These are phyloP conservation scores for Drosophila longiperda DNA, from an alignment of 2,888 invertebrate genomes.

Conservation along the genomic window DNA sequence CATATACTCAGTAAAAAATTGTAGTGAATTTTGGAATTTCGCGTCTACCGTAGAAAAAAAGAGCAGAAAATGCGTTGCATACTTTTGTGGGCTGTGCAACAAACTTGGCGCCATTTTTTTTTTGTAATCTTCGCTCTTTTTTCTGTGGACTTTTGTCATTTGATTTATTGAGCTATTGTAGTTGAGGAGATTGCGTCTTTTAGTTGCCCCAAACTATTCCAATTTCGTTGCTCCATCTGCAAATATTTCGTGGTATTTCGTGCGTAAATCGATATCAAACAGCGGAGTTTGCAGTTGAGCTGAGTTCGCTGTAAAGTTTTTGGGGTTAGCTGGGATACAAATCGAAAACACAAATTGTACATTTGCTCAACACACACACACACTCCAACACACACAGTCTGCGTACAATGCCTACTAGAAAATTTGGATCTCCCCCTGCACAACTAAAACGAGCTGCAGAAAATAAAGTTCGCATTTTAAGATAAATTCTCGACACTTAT, in stretches of 20 bases:
- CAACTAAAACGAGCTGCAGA: constrained; percentile 41
- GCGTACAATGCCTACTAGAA: constrained; percentile 39
- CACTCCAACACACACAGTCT: constrained; percentile 1
- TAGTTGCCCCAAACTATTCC: constrained; percentile 9
- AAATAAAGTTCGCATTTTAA: constrained; percentile 55
- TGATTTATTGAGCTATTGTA: constrained; percentile 58
- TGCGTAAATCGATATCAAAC: background rate
- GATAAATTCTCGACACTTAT: constrained; percentile 23
- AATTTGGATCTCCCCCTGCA: constrained; percentile 12
- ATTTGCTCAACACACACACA: background rate
- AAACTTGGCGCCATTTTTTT: constrained; percentile 17
- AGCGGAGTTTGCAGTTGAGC: background rate
- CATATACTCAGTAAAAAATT: background rate
- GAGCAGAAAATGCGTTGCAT: constrained; percentile 53
- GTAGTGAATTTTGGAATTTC: background rate
- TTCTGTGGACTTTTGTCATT: constrained; percentile 26
- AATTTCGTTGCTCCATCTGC: background rate
- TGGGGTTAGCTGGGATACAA: background rate
- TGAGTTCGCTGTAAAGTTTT: background rate
- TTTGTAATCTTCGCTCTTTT: constrained; percentile 17
- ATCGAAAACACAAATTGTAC: background rate
- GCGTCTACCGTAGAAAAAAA: background rate
- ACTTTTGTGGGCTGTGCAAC: constrained; percentile 36
- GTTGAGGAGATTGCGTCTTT: constrained; percentile 36
- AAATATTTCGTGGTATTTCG: background rate